These are phyloP conservation scores for Lithobius niger DNA, from an alignment of 1,140 invertebrate genomes.

Conservation along the genomic window DNA sequence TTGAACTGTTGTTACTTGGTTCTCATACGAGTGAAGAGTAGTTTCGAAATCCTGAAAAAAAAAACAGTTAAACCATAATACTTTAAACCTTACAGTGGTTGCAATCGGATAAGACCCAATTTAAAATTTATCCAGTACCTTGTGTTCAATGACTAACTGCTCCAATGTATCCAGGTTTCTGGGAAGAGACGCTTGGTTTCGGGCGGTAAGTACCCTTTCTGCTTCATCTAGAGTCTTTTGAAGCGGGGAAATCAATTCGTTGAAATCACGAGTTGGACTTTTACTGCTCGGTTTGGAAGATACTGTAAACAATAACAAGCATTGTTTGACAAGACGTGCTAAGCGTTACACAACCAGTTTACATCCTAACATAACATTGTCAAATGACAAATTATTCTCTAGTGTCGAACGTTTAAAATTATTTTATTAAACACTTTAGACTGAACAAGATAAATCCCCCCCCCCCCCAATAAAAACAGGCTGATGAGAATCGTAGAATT, in stretches of 20 bases:
- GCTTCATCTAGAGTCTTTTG: constrained; percentile 68
- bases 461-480: too few relatives aligned
- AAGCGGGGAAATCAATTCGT: constrained; percentile 64
- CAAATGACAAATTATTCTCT: too few relatives aligned
- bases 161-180: constrained; percentile 72
- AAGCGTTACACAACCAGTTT: too few relatives aligned
- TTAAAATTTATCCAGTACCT: constrained; percentile 34
- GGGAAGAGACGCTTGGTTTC: constrained; percentile 63
- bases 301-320: too few relatives aligned
- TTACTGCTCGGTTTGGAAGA: constrained; percentile 40
- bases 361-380: too few relatives aligned
- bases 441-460: too few relatives aligned
- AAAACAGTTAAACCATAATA: not conserved
- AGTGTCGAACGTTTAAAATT: too few relatives aligned
- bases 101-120: not conserved
- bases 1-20: constrained; percentile 67
- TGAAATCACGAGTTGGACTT: constrained; percentile 70
- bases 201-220: constrained; percentile 63
- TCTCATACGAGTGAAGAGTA: constrained; percentile 43
- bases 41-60: constrained; percentile 35
- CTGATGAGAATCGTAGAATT: too few relatives aligned
- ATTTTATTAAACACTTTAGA: too few relatives aligned
- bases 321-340: too few relatives aligned
- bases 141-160: constrained; percentile 73
- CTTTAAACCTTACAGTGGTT: not conserved